Percentiles rank a stretch among this genome's conserved stretches.
These are phyloP conservation scores for Catharus bicknelli DNA, from an alignment of 2,113 vertebrate genomes.

Conservation along the genomic window DNA sequence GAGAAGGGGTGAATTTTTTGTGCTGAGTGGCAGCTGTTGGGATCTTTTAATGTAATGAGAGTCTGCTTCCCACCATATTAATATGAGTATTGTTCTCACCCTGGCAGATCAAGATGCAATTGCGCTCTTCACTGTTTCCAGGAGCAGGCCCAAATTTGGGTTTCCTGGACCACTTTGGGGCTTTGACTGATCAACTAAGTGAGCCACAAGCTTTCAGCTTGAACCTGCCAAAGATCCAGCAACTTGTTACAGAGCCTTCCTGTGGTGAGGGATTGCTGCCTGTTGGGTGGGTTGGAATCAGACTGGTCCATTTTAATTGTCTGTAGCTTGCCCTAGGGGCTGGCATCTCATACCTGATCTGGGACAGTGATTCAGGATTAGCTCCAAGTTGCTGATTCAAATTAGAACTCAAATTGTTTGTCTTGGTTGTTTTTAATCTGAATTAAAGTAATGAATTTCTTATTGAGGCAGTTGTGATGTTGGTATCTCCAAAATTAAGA, in stretches of 20 bases:
- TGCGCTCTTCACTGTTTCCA: background rate
- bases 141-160: background rate
- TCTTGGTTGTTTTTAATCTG: background rate
- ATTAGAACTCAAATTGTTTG: background rate
- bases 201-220: background rate
- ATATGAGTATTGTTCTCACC: background rate
- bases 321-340: background rate
- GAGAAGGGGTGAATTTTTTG: background rate
- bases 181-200: background rate
- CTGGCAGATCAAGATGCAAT: background rate
- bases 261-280: background rate
- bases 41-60: rapidly evolving
- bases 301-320: background rate
- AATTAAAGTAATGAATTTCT: background rate
- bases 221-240: background rate
- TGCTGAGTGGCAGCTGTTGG: background rate
- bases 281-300: rapidly evolving
- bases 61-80: background rate
- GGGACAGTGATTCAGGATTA: background rate
- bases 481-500: background rate
- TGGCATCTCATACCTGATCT: background rate
- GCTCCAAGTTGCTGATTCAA: background rate
- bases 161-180: background rate
- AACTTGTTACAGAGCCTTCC: background rate
- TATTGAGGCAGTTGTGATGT: background rate